phyloP scores from a whole-genome alignment of 2,113 vertebrate species.

The Phaetusa simplex region DNA sequence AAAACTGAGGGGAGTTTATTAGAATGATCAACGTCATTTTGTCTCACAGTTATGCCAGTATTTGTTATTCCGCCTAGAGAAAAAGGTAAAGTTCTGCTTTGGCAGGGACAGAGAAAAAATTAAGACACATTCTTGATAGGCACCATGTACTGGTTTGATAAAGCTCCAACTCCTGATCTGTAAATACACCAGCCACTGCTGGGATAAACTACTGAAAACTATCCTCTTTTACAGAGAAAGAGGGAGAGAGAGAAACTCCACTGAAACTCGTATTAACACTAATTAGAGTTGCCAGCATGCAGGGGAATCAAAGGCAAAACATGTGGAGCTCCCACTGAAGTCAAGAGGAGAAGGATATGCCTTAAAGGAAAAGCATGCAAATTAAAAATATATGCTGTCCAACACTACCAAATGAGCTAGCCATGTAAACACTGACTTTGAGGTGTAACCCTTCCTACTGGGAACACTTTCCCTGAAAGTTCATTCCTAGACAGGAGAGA shows the following conservation, averaged over 20 bases:
- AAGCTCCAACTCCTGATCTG: background rate
- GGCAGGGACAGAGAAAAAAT: background rate
- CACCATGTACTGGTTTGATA: background rate
- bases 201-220: background rate
- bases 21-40: background rate
- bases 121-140: background rate
- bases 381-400: conserved; percentile 14
- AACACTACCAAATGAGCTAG: background rate
- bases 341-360: background rate
- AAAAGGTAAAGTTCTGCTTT: background rate
- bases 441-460: background rate
- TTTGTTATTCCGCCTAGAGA: background rate
- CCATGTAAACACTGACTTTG: background rate
- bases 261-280: conserved; percentile 9
- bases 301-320: conserved; percentile 35
- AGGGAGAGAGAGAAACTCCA: background rate
- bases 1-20: background rate
- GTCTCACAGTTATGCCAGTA: background rate
- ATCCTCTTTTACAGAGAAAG: background rate
- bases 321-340: conserved; percentile 3
- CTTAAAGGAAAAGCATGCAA: conserved; percentile 33
- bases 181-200: background rate
- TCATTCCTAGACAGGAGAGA: background rate
- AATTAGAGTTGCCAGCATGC: conserved; percentile 37
- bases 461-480: background rate